A percentile compares a stretch with the other conserved stretches of the same genome.
phyloP scores from a whole-genome alignment of 2,113 vertebrate genomes.

The Mesoclemmys tuberculata region DNA sequence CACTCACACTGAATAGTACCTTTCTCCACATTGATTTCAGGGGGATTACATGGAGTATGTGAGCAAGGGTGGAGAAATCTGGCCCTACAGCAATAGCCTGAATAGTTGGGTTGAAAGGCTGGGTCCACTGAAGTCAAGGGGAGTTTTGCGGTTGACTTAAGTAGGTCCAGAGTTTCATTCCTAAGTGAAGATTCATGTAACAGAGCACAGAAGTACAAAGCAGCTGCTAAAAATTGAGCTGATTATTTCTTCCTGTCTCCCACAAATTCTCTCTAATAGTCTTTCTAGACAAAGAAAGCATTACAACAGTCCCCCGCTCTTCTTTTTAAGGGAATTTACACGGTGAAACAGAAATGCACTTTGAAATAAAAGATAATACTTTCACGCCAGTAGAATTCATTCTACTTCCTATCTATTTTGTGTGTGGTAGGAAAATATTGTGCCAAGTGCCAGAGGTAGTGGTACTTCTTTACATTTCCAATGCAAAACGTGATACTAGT shows the following conservation, averaged over 20 bases:
- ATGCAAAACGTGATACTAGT: not conserved
- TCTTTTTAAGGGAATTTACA: constrained; percentile 5
- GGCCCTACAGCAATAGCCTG: constrained; percentile 4
- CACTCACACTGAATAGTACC: not conserved
- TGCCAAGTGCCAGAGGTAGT: not conserved
- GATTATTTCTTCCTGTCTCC: constrained; percentile 28
- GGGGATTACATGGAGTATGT: not conserved
- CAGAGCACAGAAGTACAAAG: constrained; percentile 8
- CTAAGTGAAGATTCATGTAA: not conserved
- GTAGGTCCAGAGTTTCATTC: not conserved
- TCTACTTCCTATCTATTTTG: not conserved
- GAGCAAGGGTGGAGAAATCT: not conserved
- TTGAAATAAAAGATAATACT: not conserved
- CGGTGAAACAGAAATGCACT: not conserved
- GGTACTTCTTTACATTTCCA: not conserved
- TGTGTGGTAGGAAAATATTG: not conserved
- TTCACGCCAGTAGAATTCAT: not conserved
- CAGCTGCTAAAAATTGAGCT: constrained; percentile 56
- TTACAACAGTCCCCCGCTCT: constrained; percentile 1
- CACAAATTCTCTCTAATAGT: constrained; percentile 12
- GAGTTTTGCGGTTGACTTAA: constrained; percentile 23
- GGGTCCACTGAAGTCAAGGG: not conserved
- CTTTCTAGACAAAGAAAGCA: constrained; percentile 7
- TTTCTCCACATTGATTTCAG: not conserved
- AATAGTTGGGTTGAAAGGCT: not conserved